A percentile compares a stretch with the other conserved stretches of the same genome.
Conservation (phyloP, 2,113 vertebrate genomes). For the Microtus montanus region DNA sequence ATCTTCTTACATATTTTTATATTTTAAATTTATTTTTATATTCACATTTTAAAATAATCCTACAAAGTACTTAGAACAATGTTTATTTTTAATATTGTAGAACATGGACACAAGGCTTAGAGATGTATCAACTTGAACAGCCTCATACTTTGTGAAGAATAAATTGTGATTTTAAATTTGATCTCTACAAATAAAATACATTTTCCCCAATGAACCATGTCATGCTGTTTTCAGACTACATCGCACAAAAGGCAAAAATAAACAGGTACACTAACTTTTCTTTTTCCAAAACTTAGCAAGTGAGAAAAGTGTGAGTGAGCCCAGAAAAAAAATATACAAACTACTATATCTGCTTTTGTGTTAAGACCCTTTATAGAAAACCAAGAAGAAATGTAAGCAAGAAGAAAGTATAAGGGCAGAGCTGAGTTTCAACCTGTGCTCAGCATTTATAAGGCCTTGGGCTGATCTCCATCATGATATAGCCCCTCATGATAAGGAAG, state of each 20-base stretch:
- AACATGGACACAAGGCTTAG: accelerated
- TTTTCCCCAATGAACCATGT: not conserved
- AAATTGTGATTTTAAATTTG: not conserved
- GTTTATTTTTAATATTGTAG: not conserved
- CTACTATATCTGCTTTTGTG: accelerated
- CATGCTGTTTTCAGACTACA: not conserved
- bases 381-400: not conserved
- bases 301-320: not conserved
- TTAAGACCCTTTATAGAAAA: not conserved
- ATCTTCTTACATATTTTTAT: not conserved
- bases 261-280: not conserved
- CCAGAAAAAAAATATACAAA: not conserved
- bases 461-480: too few relatives aligned
- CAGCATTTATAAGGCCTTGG: not conserved
- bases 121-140: too few relatives aligned
- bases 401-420: accelerated
- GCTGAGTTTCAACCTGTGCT: accelerated
- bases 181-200: not conserved
- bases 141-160: not conserved
- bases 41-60: not conserved
- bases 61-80: not conserved
- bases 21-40: not conserved
- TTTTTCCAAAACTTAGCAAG: not conserved
- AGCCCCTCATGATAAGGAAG: too few relatives aligned
- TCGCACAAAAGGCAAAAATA: not conserved